Evolutionary conservation across 2,888 invertebrate species (phyloP).

Genomic region (Erannis defoliaria): DNA sequence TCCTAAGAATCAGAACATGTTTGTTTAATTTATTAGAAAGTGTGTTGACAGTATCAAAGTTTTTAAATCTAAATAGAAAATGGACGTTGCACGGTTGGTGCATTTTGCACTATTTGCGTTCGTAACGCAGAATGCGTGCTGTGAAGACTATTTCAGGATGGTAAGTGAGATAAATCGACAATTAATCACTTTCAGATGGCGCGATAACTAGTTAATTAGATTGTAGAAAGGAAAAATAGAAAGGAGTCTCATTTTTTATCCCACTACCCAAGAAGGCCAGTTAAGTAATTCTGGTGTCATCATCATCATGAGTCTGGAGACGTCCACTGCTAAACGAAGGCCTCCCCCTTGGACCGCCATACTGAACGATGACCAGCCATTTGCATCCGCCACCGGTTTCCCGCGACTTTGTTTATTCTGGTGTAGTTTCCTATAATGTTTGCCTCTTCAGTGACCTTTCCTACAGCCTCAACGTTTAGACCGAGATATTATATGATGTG

Average conservation of each 20-base stretch:
- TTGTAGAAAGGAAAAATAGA: constrained; percentile 15
- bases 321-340: no score
- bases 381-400: no score
- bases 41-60: constrained; percentile 15
- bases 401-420: no score
- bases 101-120: constrained; percentile 71
- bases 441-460: no score
- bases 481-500: no score
- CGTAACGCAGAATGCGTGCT: constrained; percentile 71
- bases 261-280: not conserved
- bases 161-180: constrained; percentile 60
- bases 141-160: constrained; percentile 78
- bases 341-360: no score
- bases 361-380: no score
- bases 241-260: constrained; percentile 4
- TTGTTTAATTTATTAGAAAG: constrained; percentile 23
- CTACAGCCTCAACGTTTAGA: no score
- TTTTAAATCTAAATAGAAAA: constrained; percentile 46
- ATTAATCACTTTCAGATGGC: constrained; percentile 32
- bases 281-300: not conserved
- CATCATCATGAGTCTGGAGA: no score
- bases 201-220: constrained; percentile 24
- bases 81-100: constrained; percentile 55
- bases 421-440: no score
- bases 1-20: not conserved